phyloP scores from a whole-genome alignment of 1,140 invertebrate genomes.

The Aculops lycopersici region DNA sequence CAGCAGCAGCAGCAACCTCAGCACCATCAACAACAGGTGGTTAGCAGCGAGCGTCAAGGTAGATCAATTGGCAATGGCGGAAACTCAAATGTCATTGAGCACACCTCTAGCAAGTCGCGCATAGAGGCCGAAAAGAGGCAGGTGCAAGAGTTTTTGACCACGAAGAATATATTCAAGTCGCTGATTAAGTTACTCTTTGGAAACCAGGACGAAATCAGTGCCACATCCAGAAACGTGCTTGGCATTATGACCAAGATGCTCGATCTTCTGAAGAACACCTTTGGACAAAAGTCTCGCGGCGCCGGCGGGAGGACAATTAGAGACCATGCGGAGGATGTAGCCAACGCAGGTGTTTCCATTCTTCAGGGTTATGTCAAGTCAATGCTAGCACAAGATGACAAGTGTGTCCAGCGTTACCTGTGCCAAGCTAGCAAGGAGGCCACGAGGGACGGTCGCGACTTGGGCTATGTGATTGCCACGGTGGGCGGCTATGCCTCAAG shows the following conservation, averaged over 20 bases:
- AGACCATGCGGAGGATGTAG: constrained; percentile 12
- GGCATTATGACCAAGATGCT: constrained; percentile 11
- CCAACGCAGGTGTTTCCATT: constrained; percentile 12
- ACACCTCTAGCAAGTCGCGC: constrained; percentile 1
- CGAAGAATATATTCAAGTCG: constrained; percentile 12
- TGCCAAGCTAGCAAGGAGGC: constrained; percentile 63
- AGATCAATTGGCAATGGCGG: background rate
- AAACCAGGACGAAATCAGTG: constrained; percentile 12
- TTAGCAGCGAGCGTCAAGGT: too few relatives aligned
- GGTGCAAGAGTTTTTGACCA: constrained; percentile 11
- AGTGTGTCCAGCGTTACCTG: constrained; percentile 40
- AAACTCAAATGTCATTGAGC: background rate
- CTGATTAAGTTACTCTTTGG: constrained; percentile 13
- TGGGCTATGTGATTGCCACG: constrained; percentile 55
- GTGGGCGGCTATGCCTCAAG: constrained; percentile 46
- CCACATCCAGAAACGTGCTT: constrained; percentile 12
- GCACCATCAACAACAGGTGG: too few relatives aligned
- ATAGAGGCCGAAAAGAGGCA: constrained; percentile 10
- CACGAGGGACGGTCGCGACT: constrained; percentile 36
- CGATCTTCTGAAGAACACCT: constrained; percentile 11
- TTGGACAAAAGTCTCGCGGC: constrained; percentile 11
- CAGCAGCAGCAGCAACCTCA: too few relatives aligned
- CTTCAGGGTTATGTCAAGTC: constrained; percentile 41
- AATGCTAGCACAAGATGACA: constrained; percentile 39
- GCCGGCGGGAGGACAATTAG: constrained; percentile 7